Base-by-base conservation (phyloP, 2,888 invertebrate genomes). In the Sarcophaga carnaria region DNA sequence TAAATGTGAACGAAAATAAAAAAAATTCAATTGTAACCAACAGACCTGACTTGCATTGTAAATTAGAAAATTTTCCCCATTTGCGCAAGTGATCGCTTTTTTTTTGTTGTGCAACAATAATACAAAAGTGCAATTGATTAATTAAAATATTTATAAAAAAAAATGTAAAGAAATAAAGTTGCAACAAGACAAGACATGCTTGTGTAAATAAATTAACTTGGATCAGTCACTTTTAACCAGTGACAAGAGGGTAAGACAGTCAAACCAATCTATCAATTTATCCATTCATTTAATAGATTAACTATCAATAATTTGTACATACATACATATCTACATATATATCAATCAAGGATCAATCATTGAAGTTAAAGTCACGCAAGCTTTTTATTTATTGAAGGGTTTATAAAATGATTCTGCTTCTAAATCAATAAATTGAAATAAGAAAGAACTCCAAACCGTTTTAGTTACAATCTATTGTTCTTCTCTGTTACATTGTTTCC, bases 41-140 rank as follows among this genome's bases (percentile, higher is more conserved):
- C 83, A 75, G 66, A 70, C 83, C 78, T 81, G 83, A 78, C 70
- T 78, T 78, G 86, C 37, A 83, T 81, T 84, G 59, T 25, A 84
- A 83, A 80, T 78, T 45, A 69, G 64, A 70, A 37, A 37, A 10
- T 37, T 37, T 37, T 37, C 37, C 37, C 37, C 37, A 37, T 37
- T 37, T 37, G 37, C 71, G 10, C 25, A 66, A 8, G 27, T 59
- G 4, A n/a, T n/a, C 12, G 14, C 17, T 59, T 14, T 54, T 14
- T 62, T 14, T 62, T 62, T 62, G 54, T 64, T 54, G 20, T 22
- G 37, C 59, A 49, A 27, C 37, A 8, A 59, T 14, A 14, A 59
- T 20, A 79, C 14, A 82, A 69, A 71, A 71, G 20, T 70, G 59
- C 70, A 71, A 71, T 82, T 77, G 20, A 77, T 66, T 64, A 70